phyloP scores from a whole-genome alignment of 2,888 invertebrate species.

The Orthosia gracilis region DNA sequence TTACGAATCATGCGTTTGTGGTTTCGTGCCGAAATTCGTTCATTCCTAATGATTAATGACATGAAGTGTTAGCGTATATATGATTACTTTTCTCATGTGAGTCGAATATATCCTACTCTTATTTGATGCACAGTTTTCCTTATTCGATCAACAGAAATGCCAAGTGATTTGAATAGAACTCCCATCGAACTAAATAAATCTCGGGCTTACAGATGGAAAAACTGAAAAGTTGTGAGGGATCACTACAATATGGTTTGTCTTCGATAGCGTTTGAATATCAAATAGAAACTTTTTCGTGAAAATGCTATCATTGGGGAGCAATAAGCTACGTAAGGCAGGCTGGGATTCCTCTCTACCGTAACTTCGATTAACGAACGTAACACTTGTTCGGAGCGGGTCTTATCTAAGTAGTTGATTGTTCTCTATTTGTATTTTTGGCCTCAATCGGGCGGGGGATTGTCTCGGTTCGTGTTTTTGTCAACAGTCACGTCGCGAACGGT shows the following conservation, averaged over 20 bases:
- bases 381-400: constrained; percentile 55
- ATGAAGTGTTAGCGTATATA: constrained; percentile 11
- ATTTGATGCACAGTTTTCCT: constrained; percentile 39
- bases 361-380: constrained; percentile 57
- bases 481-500: constrained; percentile 84
- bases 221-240: constrained; percentile 53
- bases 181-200: constrained; percentile 53
- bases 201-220: constrained; percentile 47
- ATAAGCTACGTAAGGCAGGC: constrained; percentile 25
- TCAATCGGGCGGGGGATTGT: constrained; percentile 74
- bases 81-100: constrained; percentile 19
- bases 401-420: constrained; percentile 63
- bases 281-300: constrained; percentile 35
- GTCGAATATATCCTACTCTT: constrained; percentile 26
- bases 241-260: constrained; percentile 41
- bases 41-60: constrained; percentile 51
- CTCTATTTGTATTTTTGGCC: constrained; percentile 67
- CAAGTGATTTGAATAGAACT: constrained; percentile 51
- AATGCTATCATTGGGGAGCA: constrained; percentile 24
- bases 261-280: constrained; percentile 49
- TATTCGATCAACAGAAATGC: constrained; percentile 32
- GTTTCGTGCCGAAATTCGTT: constrained; percentile 45
- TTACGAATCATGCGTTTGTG: constrained; percentile 58
- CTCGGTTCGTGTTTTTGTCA: constrained; percentile 82
- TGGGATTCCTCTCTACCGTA: constrained; percentile 44